Evolutionary conservation across 2,888 invertebrate genomes (phyloP).

Genomic region (Agriotes lineatus): DNA sequence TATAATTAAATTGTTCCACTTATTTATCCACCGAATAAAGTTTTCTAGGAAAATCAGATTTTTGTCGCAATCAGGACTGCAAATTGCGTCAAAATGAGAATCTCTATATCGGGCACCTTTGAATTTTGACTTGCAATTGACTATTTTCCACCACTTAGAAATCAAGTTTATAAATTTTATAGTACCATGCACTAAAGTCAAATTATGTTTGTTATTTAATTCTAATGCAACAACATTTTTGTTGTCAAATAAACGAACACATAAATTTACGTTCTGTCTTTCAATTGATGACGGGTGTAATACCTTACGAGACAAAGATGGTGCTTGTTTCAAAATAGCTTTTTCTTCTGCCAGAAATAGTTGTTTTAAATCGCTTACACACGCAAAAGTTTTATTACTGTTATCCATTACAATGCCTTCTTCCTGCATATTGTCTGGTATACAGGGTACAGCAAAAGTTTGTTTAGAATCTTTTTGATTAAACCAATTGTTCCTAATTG

Average conservation of each 20-base stretch:
- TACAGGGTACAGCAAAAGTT: too few species aligned
- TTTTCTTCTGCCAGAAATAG: not conserved
- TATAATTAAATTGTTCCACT: not conserved
- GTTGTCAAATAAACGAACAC: not conserved
- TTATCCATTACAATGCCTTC: too few species aligned
- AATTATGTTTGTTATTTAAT: not conserved
- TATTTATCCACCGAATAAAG: not conserved
- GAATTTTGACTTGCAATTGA: slow-evolving; percentile 21
- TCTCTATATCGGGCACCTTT: slow-evolving; percentile 13
- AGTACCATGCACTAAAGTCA: not conserved
- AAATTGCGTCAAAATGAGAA: slow-evolving; percentile 4
- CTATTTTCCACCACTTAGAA: slow-evolving; percentile 31
- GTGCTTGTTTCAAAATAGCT: not conserved
- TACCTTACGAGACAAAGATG: not conserved
- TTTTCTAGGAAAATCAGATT: not conserved
- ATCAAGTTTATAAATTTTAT: slow-evolving; percentile 4
- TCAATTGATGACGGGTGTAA: slow-evolving; percentile 4
- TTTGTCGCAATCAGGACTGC: not conserved
- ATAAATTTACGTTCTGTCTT: slow-evolving; percentile 4
- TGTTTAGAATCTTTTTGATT: not conserved
- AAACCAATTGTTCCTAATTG: not conserved
- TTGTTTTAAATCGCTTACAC: not conserved
- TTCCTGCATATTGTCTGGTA: too few species aligned
- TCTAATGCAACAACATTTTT: slow-evolving; percentile 1
- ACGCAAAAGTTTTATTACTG: not conserved